phyloP scores from a whole-genome alignment of 2,888 invertebrate species.

The Endotricha flammealis region DNA sequence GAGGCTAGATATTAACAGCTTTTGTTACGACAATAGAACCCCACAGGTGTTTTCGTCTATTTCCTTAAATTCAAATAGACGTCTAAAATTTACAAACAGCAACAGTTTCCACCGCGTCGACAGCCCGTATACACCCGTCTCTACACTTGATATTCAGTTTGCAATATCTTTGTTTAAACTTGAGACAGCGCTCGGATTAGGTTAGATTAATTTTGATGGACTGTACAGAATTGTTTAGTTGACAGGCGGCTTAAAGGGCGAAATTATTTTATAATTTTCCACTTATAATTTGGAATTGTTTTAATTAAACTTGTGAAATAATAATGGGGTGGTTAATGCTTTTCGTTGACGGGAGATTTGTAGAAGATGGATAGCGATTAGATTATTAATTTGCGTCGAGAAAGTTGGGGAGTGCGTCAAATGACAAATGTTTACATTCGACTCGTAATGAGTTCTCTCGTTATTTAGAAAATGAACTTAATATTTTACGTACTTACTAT shows the following conservation, averaged over 20 bases:
- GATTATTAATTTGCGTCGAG: conserved; percentile 11
- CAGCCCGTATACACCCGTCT: conserved; percentile 24
- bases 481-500: too few relatives aligned
- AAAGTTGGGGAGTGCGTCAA: neutral
- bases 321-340: conserved; percentile 42
- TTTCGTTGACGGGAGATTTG: conserved; percentile 45
- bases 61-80: too few relatives aligned
- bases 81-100: too few relatives aligned
- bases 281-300: conserved; percentile 60
- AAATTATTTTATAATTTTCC: conserved; percentile 68
- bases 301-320: conserved; percentile 66
- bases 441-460: neutral
- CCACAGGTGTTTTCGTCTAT: too few relatives aligned
- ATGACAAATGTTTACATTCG: conserved; percentile 2
- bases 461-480: too few relatives aligned
- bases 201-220: conserved; percentile 77
- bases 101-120: conserved; percentile 13
- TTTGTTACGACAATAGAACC: too few relatives aligned
- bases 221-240: conserved; percentile 69
- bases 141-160: conserved; percentile 59
- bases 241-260: conserved; percentile 61
- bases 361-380: conserved; percentile 36
- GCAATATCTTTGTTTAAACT: conserved; percentile 73
- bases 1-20: too few relatives aligned
- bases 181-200: conserved; percentile 63